Conservation (phyloP, 2,113 vertebrate species). For the Pteronura brasiliensis region DNA sequence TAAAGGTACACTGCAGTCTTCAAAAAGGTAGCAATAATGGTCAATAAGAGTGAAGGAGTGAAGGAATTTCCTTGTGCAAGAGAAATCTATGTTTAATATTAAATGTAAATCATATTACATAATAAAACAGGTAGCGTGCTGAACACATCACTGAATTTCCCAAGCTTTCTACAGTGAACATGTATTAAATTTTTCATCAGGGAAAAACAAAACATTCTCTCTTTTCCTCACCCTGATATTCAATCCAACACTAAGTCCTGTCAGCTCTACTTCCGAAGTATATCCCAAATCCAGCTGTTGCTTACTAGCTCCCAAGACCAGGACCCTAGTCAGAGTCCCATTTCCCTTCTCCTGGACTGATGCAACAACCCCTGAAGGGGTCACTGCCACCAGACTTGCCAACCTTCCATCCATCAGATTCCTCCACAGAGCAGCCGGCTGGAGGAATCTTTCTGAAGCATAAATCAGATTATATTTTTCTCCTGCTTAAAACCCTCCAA, state of each 20-base stretch:
- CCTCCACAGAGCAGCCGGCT: not conserved
- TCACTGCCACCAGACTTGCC: not conserved
- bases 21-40: not conserved
- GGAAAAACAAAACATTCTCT: not conserved
- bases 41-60: not conserved
- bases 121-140: not conserved
- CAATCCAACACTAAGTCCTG: not conserved
- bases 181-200: not conserved
- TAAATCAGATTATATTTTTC: not conserved
- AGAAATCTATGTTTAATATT: not conserved
- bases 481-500: not conserved
- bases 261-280: not conserved
- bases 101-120: not conserved
- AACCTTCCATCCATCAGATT: not conserved
- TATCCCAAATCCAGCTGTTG: not conserved
- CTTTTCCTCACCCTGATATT: not conserved
- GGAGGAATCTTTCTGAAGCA: not conserved
- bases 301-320: not conserved
- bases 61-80: not conserved
- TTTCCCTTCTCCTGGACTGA: not conserved
- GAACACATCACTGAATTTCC: not conserved
- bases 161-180: not conserved
- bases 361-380: accelerated
- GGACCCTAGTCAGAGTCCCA: no score
- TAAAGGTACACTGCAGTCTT: not conserved